Percentiles rank a stretch among this genome's conserved stretches.
Conservation (phyloP, 2,797 vertebrate genomes). For the Syncerus caffer region DNA sequence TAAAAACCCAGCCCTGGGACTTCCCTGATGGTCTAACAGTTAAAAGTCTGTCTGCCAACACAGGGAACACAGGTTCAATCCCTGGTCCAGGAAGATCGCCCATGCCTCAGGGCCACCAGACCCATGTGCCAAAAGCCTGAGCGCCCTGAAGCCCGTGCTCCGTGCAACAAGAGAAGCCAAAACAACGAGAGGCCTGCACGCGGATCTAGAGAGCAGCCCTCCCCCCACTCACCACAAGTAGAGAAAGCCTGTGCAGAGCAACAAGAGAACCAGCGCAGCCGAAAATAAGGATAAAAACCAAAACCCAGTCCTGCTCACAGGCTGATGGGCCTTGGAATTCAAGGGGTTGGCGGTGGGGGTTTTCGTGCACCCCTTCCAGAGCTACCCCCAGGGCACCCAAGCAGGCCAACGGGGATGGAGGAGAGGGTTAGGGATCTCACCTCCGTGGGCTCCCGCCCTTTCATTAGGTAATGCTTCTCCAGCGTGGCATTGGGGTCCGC, state of each 20-base stretch:
- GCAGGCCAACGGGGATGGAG: accelerated
- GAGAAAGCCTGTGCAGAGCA: background rate
- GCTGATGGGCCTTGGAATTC: background rate
- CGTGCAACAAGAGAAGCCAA: no score
- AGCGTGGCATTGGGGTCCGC: constrained; percentile 58
- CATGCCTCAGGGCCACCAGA: background rate
- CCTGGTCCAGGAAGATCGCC: background rate
- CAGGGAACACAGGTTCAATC: background rate
- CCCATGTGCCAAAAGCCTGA: background rate
- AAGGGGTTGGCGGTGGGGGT: background rate
- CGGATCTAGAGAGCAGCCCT: background rate
- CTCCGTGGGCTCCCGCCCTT: constrained; percentile 82
- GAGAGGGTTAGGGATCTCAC: constrained; percentile 42
- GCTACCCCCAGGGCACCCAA: background rate
- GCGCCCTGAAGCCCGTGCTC: background rate
- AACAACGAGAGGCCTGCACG: background rate
- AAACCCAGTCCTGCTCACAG: background rate
- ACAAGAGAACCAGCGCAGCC: background rate
- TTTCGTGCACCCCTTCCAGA: background rate
- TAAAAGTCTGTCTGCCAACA: background rate
- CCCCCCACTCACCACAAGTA: background rate
- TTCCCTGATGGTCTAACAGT: background rate
- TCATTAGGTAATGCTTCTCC: constrained; percentile 66
- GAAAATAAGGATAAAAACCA: background rate
- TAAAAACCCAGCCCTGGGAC: background rate